Percentiles rank a stretch among this genome's conserved stretches.
phyloP scores from a whole-genome alignment of 2,888 invertebrate genomes.

The Scrobipalpa atriplicella region DNA sequence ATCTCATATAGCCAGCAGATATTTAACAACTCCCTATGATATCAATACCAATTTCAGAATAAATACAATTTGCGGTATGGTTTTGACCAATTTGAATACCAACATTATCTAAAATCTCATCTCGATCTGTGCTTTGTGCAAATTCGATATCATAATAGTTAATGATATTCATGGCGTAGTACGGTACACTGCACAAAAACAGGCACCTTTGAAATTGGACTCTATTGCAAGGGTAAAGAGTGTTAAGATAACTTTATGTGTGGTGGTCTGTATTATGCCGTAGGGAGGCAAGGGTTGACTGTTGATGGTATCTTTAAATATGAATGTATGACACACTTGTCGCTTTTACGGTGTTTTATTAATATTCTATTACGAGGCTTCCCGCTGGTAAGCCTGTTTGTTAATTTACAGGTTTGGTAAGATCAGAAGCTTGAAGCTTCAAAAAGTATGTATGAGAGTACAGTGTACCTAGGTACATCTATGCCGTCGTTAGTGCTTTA shows the following conservation, averaged over 20 bases:
- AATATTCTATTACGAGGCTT: slow-evolving; percentile 29
- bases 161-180: slow-evolving; percentile 63
- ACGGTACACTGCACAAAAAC: not conserved
- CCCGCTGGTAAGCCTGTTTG: slow-evolving; percentile 31
- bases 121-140: slow-evolving; percentile 37
- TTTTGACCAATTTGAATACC: slow-evolving; percentile 33
- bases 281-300: slow-evolving; percentile 38
- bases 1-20: not conserved
- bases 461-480: too few relatives aligned
- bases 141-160: slow-evolving; percentile 54
- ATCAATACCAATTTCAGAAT: not conserved
- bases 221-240: not conserved
- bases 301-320: slow-evolving; percentile 46
- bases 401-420: slow-evolving; percentile 6
- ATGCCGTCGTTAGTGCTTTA: too few relatives aligned
- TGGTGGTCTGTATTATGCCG: slow-evolving; percentile 30
- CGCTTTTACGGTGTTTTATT: slow-evolving; percentile 28
- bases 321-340: slow-evolving; percentile 42
- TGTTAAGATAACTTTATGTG: not conserved
- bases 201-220: not conserved
- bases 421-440: not conserved
- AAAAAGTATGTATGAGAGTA: too few relatives aligned
- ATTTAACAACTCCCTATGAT: slow-evolving; percentile 10
- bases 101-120: slow-evolving; percentile 50
- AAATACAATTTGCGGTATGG: not conserved